phyloP scores from a whole-genome alignment of 1,140 invertebrate genomes.

The Aradophagus sp. region DNA sequence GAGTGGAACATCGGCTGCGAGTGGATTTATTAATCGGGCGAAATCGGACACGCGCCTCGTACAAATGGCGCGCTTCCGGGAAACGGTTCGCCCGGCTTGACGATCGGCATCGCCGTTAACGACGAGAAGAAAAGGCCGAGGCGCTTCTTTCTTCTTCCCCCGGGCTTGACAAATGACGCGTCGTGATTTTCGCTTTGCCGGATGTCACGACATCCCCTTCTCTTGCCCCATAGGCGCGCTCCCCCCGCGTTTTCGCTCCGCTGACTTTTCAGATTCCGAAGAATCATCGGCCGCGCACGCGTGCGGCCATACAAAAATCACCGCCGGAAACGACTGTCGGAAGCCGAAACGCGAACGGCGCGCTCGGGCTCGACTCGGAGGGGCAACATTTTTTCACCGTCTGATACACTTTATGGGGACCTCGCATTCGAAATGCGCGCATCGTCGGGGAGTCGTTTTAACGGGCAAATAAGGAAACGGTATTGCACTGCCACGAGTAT shows the following conservation, averaged over 20 bases:
- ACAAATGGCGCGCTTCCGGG: slow-evolving; percentile 62
- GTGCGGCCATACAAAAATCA: slow-evolving; percentile 63
- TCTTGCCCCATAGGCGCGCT: slow-evolving; percentile 29
- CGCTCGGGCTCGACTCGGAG: slow-evolving; percentile 6
- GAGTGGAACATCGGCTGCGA: no score
- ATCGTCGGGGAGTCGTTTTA: no score
- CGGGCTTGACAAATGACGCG: slow-evolving; percentile 65
- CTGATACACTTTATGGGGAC: slow-evolving; percentile 20
- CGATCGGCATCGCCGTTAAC: slow-evolving; percentile 42
- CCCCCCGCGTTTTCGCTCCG: slow-evolving; percentile 60
- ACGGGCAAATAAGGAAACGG: no score
- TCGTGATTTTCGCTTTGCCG: slow-evolving; percentile 66
- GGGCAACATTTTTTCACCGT: no score
- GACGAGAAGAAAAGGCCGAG: slow-evolving; percentile 46
- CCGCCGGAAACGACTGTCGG: slow-evolving; percentile 67
- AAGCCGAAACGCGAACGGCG: slow-evolving; percentile 49
- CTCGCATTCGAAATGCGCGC: slow-evolving; percentile 8
- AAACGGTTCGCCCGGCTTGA: slow-evolving; percentile 45
- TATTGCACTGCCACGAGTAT: no score
- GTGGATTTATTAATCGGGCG: slow-evolving; percentile 36
- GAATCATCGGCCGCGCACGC: slow-evolving; percentile 60
- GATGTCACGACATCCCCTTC: slow-evolving; percentile 61
- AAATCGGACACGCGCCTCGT: slow-evolving; percentile 40
- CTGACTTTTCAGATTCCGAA: slow-evolving; percentile 69
- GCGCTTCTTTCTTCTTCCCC: slow-evolving; percentile 25